Evolutionary conservation across 1,140 invertebrate species (phyloP), one percentile per base, ranked within the genome.

Genomic region (Notospermus geniculatus): DNA sequence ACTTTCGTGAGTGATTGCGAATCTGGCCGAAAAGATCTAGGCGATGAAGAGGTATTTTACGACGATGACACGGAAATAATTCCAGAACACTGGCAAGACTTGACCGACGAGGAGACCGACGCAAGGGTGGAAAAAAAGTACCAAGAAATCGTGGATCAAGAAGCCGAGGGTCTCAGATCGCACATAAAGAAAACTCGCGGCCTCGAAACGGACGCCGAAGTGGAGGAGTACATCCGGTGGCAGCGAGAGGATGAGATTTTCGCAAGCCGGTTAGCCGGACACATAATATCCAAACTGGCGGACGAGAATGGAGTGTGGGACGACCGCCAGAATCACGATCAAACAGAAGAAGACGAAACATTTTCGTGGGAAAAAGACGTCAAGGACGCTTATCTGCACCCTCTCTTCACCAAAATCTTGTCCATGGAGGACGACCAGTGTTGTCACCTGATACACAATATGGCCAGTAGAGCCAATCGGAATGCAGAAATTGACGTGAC

Each of bases 61-160:
- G 46, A 50, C 46, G 46, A 50, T 27, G 46, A 50, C n/a, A 50
- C 46, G 19, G 5, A 50, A 5, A n/a, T 50, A 9, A 50, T 50
- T 23, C 46, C 46, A 9, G 46, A 50, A 50, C n/a, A 50, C n/a
- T 50, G 46, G 46, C n/a, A 50, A 4, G 9, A 50, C 25, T 23
- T 50, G n/a, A 27, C 4, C 25, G n/a, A 19, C 25, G 46, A 50
- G n/a, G 25, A 50, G 25, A 50, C 25, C 4, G 25, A 50, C n/a
- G 46, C 4, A 50, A n/a, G n/a, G n/a, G n/a, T 50, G 19, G 4
- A 19, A 23, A 50, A 50, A 50, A n/a, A 4, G 9, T 50, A 50
- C n/a, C 4, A 27, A 50, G 5, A 50, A 50, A n/a, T 7, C 4
- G 4, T 50, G 32, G 15, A 36, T 7, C 15, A 7, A 15, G 32